Evolutionary conservation across 2,797 vertebrate species (phyloP).

Genomic region (Toxotes lorentzi): DNA sequence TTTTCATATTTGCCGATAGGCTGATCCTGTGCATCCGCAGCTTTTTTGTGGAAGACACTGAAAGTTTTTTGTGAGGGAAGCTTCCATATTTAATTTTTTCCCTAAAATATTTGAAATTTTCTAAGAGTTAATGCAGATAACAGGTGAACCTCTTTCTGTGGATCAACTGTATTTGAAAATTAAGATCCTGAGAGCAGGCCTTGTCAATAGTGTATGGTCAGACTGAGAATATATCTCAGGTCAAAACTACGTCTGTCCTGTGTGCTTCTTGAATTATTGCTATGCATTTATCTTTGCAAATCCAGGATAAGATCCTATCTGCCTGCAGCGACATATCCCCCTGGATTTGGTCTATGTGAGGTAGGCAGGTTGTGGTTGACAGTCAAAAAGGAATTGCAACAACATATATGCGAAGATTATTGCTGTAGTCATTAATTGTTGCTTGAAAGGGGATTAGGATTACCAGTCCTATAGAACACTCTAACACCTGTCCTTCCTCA

Average conservation of each 20-base stretch:
- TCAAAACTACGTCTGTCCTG: slow-evolving; percentile 58
- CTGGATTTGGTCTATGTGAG: slow-evolving; percentile 74
- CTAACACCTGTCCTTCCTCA: slow-evolving; percentile 78
- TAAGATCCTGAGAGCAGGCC: slow-evolving; percentile 48
- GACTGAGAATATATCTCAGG: slow-evolving; percentile 62
- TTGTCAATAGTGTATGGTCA: slow-evolving; percentile 61
- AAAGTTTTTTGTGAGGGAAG: slow-evolving; percentile 67
- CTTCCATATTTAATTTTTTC: slow-evolving; percentile 47
- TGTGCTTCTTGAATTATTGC: slow-evolving; percentile 73
- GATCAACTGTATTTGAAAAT: slow-evolving; percentile 52
- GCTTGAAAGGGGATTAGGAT: slow-evolving; percentile 82
- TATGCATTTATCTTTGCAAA: slow-evolving; percentile 83
- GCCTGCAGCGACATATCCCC: slow-evolving; percentile 77
- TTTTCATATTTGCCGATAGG: slow-evolving; percentile 84
- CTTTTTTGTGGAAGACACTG: slow-evolving; percentile 77
- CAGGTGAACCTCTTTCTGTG: slow-evolving; percentile 36
- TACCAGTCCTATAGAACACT: slow-evolving; percentile 71
- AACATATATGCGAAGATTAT: slow-evolving; percentile 80
- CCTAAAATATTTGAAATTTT: slow-evolving; percentile 48
- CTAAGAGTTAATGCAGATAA: slow-evolving; percentile 44
- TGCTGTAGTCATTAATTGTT: slow-evolving; percentile 84
- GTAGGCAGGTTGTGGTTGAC: slow-evolving; percentile 76
- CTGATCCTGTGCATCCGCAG: slow-evolving; percentile 81
- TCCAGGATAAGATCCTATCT: slow-evolving; percentile 84
- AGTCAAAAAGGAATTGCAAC: slow-evolving; percentile 75